Percentiles rank a stretch among this genome's conserved stretches.
Evolutionary conservation across 1,140 invertebrate genomes (phyloP).

Genomic region (Orchestia grillus): DNA sequence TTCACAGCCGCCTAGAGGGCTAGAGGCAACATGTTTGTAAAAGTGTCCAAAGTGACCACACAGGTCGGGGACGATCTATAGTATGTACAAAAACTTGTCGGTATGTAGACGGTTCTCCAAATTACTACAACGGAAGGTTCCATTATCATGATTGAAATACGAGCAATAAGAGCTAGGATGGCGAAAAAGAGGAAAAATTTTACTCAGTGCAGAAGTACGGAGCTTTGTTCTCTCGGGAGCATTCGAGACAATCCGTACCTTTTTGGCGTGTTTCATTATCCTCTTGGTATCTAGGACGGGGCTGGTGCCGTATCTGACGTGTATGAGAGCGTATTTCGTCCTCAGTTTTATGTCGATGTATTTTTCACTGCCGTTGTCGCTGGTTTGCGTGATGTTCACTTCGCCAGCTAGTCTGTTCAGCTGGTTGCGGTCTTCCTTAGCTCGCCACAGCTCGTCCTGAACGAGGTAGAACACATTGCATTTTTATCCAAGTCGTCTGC

Average conservation of each 20-base stretch:
- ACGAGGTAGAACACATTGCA: not conserved
- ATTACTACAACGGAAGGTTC: not conserved
- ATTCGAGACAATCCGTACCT: constrained; percentile 54
- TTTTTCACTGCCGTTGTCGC: constrained; percentile 68
- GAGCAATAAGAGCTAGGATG: not conserved
- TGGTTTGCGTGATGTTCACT: constrained; percentile 89
- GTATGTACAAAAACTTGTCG: not conserved
- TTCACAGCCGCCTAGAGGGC: too few relatives aligned
- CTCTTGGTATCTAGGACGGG: constrained; percentile 89
- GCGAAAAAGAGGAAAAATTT: not conserved
- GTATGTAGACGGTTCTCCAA: not conserved
- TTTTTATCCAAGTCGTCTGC: not conserved
- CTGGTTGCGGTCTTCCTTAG: constrained; percentile 88
- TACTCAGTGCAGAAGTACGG: not conserved
- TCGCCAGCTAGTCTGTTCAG: constrained; percentile 89
- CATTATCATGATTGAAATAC: not conserved
- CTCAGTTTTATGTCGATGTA: constrained; percentile 88
- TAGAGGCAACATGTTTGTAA: too few relatives aligned
- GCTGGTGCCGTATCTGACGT: constrained; percentile 85
- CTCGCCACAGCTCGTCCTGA: constrained; percentile 77
- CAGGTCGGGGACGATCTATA: too few relatives aligned
- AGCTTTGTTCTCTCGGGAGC: not conserved
- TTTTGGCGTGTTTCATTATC: constrained; percentile 88
- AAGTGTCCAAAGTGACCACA: too few relatives aligned
- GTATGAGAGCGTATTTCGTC: constrained; percentile 68